Conservation (phyloP, 1,140 invertebrate genomes). For the Probaryconus sp. region DNA sequence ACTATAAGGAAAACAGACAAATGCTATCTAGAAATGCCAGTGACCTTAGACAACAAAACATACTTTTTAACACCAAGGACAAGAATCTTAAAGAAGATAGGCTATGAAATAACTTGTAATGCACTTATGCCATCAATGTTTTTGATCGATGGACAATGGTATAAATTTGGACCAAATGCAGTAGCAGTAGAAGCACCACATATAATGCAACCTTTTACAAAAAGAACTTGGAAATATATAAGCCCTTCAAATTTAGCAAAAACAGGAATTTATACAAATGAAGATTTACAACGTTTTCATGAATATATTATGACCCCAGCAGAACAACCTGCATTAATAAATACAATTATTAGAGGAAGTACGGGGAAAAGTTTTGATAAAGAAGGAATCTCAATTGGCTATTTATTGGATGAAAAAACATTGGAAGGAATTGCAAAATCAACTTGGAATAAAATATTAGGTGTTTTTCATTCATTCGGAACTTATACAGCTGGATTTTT, state of each 20-base stretch:
- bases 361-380: constrained; percentile 5
- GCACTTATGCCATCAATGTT: constrained; percentile 6
- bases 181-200: background rate
- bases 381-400: background rate
- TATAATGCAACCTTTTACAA: background rate
- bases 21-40: constrained; percentile 21
- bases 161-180: constrained; percentile 1
- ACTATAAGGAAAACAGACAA: background rate
- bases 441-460: constrained; percentile 14
- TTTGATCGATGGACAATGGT: constrained; percentile 9
- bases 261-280: constrained; percentile 1
- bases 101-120: constrained; percentile 7
- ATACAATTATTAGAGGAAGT: constrained; percentile 5
- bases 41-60: background rate
- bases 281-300: background rate
- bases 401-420: background rate
- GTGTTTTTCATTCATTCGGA: background rate
- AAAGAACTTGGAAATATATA: background rate
- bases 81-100: background rate
- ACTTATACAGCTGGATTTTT: constrained; percentile 2
- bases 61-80: background rate
- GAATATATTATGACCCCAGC: constrained; percentile 8
- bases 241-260: background rate
- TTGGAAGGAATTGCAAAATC: background rate
- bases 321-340: constrained; percentile 7